Conservation (phyloP, 35 echinoderm and acorn worm species). For the Holothuria glaberrima region DNA sequence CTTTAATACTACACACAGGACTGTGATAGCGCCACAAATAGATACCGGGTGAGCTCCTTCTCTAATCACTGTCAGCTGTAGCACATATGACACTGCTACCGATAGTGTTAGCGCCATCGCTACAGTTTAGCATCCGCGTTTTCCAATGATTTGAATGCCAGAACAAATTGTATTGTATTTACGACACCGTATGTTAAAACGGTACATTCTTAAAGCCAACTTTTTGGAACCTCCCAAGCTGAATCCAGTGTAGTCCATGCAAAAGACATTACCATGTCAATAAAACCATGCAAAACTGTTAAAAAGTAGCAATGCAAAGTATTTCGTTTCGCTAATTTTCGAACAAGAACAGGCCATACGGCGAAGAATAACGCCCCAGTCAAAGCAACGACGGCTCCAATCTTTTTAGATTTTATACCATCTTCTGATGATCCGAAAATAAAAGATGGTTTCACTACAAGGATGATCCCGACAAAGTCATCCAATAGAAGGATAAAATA, state of each 20-base stretch:
- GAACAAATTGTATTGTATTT: not conserved
- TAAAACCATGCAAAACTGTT: not conserved
- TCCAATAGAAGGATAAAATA: not conserved
- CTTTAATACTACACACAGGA: not conserved
- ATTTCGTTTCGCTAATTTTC: not conserved
- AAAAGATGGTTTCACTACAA: too few relatives aligned
- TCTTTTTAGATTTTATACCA: not conserved
- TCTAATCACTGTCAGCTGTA: slow-evolving; percentile 3
- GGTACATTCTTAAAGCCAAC: not conserved
- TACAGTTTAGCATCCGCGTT: not conserved
- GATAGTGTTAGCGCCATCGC: not conserved
- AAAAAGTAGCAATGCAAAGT: not conserved
- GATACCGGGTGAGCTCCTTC: not conserved
- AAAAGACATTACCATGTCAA: slow-evolving; percentile 3
- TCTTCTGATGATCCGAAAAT: not conserved
- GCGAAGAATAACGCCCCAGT: not conserved
- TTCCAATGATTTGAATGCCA: not conserved
- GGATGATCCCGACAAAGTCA: not conserved
- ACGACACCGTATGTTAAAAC: not conserved
- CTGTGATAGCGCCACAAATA: not conserved
- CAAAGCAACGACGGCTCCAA: not conserved
- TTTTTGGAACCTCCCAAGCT: not conserved
- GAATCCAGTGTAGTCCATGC: slow-evolving; percentile 1
- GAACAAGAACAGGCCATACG: not conserved
- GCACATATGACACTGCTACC: not conserved